Evolutionary conservation across 2,113 vertebrate species (phyloP).

Genomic region (Callionymus lyra): DNA sequence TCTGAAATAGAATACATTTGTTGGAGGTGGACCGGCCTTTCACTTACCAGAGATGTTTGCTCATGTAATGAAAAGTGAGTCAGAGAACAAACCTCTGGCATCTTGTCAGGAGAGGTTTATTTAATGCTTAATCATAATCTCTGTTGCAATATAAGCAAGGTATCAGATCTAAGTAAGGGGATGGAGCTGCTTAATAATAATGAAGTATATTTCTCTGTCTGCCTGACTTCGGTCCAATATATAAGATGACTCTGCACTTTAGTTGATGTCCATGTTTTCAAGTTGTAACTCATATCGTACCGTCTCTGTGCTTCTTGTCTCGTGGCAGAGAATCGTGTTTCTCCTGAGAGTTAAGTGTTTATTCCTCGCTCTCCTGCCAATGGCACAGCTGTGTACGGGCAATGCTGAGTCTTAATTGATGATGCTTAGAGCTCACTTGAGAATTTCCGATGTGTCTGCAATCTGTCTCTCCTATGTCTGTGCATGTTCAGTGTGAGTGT

Average conservation of each 20-base stretch:
- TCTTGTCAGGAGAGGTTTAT: not conserved
- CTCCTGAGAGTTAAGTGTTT: constrained; percentile 46
- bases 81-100: constrained; percentile 15
- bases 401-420: constrained; percentile 40
- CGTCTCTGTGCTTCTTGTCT: constrained; percentile 36
- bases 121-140: not conserved
- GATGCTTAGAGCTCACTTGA: constrained; percentile 25
- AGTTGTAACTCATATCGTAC: not conserved
- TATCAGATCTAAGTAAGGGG: not conserved
- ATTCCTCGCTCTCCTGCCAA: constrained; percentile 20
- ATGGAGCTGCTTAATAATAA: constrained; percentile 9
- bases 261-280: not conserved
- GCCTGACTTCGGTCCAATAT: too few species aligned
- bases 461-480: not conserved
- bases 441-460: constrained; percentile 10
- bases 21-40: constrained; percentile 17
- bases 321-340: constrained; percentile 9
- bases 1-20: constrained; percentile 46
- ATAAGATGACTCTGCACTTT: too few species aligned
- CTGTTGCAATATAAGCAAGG: constrained; percentile 1
- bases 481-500: constrained; percentile 5
- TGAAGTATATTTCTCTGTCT: too few species aligned
- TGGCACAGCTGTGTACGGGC: constrained; percentile 21
- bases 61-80: constrained; percentile 31
- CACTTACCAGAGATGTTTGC: constrained; percentile 12